Base-by-base conservation (phyloP, 2,888 invertebrate genomes). In the Sesamia inferens region DNA sequence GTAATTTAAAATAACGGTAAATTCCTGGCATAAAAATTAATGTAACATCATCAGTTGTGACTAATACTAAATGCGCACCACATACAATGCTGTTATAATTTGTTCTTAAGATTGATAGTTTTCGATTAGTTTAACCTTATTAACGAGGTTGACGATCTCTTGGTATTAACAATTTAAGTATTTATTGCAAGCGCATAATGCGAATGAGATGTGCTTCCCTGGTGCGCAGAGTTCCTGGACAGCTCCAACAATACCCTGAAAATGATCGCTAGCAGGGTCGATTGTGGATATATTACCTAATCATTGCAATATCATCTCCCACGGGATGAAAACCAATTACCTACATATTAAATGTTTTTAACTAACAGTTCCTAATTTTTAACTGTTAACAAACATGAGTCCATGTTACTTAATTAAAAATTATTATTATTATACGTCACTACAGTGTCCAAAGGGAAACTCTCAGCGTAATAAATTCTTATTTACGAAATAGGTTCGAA, bases 131-230 rank as follows among this genome's bases (percentile, higher is more conserved):
- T 62, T 71, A 71, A 69, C 58, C 66, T 76, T 76, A 76, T 72
- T 66, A 39, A 44, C 42, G 73, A 87, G 84, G 87, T 88, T 88
- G 84, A 83, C 73, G 85, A 86, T 87, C 88, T 84, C 80, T 68
- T 54, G 66, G 58, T 54, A 71, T 67, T 74, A 57, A 64, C 70
- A 76, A 77, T 42, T 59, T 71, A n/a, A n/a, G n/a, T n/a, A 58
- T 79, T 76, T 72, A 71, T 65, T 70, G 47, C 51, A 54, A 54
- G 51, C 51, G n/a, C n/a, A 54, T 51, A 51, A 51, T 51, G 10
- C 19, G 19, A 31, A 31, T 31, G 31, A 31, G 31, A 31, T 31
- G 31, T 31, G 31, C 31, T 31, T 31, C 3, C 31, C 31, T 31
- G 31, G 3, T 31, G 31, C 31, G 31, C 31, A 31, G 31, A 31